Evolutionary conservation across 2,113 vertebrate genomes (phyloP).

Genomic region (Tor tambroides): DNA sequence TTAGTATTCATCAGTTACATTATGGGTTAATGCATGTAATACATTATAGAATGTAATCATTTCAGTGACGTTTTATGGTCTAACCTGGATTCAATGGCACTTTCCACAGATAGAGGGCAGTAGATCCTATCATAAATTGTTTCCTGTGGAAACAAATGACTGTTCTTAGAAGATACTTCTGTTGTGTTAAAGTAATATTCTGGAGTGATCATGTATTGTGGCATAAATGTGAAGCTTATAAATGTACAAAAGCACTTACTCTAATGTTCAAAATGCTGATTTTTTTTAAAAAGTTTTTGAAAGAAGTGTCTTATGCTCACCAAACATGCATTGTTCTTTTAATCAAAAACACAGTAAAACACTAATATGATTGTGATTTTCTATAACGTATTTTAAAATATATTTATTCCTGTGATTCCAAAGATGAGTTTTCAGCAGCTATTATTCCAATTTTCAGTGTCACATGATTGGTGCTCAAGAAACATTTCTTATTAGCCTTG

Average conservation of each 20-base stretch:
- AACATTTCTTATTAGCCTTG: background rate
- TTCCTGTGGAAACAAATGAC: constrained; percentile 71
- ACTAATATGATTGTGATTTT: no score
- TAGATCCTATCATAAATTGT: constrained; percentile 87
- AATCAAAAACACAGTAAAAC: no score
- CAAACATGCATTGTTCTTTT: no score
- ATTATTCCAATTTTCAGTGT: no score
- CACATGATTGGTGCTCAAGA: background rate
- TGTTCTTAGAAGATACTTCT: no score
- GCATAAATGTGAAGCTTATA: background rate
- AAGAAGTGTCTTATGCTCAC: no score
- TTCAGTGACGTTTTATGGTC: background rate
- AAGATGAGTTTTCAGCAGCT: background rate
- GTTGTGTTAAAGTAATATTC: background rate
- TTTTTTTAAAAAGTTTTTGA: no score
- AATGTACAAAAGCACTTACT: background rate
- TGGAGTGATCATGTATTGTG: background rate
- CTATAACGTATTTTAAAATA: background rate
- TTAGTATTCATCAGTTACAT: background rate
- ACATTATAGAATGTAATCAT: background rate
- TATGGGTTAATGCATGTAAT: no score
- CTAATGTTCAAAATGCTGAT: background rate
- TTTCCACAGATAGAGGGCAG: constrained; percentile 86
- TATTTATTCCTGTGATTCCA: background rate
- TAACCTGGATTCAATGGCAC: constrained; percentile 88